Evolutionary conservation across 2,113 vertebrate genomes (phyloP).

Genomic region (Ammodramus savannarum): DNA sequence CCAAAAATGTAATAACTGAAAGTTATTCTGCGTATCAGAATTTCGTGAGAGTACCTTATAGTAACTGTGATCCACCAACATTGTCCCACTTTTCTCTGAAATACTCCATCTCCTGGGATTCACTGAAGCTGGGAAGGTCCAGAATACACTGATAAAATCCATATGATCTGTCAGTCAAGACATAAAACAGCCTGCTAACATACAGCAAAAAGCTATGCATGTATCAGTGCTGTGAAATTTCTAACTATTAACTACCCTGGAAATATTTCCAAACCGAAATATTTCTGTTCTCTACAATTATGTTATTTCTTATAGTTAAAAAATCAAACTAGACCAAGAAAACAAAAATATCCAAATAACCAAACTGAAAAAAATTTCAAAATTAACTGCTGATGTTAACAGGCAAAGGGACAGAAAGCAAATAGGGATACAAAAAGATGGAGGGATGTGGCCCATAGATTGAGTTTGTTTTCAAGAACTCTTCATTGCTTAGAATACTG

Average conservation of each 20-base stretch:
- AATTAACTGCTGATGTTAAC: not conserved
- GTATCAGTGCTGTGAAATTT: not conserved
- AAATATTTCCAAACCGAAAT: not conserved
- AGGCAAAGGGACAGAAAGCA: not conserved
- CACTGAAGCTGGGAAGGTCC: not conserved
- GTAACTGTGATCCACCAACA: not conserved
- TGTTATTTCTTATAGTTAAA: not conserved
- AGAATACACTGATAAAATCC: not conserved
- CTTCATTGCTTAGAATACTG: not conserved
- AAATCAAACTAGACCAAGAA: not conserved
- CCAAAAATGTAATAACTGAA: not conserved
- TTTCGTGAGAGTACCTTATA: not conserved
- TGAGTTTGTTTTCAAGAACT: not conserved
- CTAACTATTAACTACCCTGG: not conserved
- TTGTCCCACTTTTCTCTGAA: not conserved
- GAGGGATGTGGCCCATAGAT: not conserved
- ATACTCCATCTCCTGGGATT: not conserved
- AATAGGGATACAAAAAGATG: not conserved
- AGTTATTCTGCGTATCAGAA: not conserved
- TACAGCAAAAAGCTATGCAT: not conserved
- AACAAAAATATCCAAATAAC: not conserved
- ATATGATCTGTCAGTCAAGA: not conserved
- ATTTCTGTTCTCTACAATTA: not conserved
- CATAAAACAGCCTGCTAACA: not conserved
- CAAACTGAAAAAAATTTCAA: rapidly evolving